Evolutionary conservation across 2,888 invertebrate species (phyloP), one percentile per base, ranked within the genome.

Genomic region (Drosophila neonasuta): DNA sequence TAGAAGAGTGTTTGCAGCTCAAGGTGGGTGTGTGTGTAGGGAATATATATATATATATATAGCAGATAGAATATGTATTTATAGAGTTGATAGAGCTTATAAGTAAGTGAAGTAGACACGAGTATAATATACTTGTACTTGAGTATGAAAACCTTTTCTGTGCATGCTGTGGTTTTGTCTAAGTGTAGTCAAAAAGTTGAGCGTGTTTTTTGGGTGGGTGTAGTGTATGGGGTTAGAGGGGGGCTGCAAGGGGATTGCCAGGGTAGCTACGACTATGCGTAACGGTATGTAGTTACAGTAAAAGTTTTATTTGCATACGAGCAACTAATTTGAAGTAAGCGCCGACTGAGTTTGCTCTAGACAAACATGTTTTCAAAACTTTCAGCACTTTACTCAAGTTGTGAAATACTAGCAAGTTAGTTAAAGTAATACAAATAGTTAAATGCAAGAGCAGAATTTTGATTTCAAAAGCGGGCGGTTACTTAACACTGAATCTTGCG

Each of bases 291-390:
- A 54, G 57, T 54, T 59, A 52, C 15, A 34, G 59, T 29, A 41
- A 63, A 70, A 74, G 66, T 74, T 74, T 58, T 71, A 68, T 71
- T 74, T 74, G 71, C 63, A 63, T 74, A 71, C 62, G 42, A 71
- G 63, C 44, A 71, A 74, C 71, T 74, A 74, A 74, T 74, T 74
- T 63, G 55, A 74, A 71, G 67, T 60, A 71, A 71, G 55, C 60
- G 49, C 52, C 52, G 56, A 60, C 55, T 65, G 20, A 54, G 55
- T 54, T 50, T 30, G 24, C 36, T 13, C 39, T 41, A 29, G 55
- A 41, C 59, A 74, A 74, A 67, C 54, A 69, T 65, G 42, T 54
- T 68, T 46, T 51, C 36, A 44, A 44, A 72, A 69, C 57, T 65
- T 71, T 59, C 45, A 17, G 42, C 42, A 66, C 49, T 62, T 73